These are phyloP conservation scores for Neomonachus schauinslandi DNA, from an alignment of 2,113 vertebrate genomes.

Conservation along the genomic window DNA sequence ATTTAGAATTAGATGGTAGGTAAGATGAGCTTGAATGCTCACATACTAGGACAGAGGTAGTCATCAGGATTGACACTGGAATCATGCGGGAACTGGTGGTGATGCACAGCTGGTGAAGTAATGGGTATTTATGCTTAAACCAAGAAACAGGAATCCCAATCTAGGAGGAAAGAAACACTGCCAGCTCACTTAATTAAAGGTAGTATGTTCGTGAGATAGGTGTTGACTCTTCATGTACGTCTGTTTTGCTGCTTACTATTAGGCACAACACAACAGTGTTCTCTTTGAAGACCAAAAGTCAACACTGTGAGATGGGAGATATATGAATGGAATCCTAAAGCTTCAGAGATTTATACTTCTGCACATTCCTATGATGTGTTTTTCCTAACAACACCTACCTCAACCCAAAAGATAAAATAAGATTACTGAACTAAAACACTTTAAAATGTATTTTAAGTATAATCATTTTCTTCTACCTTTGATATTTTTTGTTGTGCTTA, in stretches of 20 bases:
- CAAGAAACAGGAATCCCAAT: neutral
- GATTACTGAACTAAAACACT: neutral
- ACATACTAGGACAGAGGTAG: neutral
- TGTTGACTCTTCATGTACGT: neutral
- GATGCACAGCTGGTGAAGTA: neutral
- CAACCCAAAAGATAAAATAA: neutral
- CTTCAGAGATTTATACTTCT: neutral
- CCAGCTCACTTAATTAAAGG: neutral
- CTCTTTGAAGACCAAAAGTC: neutral
- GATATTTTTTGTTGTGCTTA: neutral
- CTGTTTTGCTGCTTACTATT: neutral
- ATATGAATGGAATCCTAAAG: neutral
- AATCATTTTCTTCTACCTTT: neutral
- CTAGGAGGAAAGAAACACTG: neutral
- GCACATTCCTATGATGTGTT: fast-evolving
- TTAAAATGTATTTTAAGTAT: neutral
- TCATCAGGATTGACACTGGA: neutral
- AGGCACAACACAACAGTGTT: neutral
- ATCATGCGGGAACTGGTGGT: neutral
- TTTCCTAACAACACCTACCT: neutral
- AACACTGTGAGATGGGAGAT: neutral
- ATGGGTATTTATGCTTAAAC: neutral
- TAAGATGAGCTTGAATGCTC: neutral
- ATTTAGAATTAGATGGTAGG: neutral
- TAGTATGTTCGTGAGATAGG: neutral